phyloP scores from a whole-genome alignment of 2,113 vertebrate genomes.

The Promerops cafer region DNA sequence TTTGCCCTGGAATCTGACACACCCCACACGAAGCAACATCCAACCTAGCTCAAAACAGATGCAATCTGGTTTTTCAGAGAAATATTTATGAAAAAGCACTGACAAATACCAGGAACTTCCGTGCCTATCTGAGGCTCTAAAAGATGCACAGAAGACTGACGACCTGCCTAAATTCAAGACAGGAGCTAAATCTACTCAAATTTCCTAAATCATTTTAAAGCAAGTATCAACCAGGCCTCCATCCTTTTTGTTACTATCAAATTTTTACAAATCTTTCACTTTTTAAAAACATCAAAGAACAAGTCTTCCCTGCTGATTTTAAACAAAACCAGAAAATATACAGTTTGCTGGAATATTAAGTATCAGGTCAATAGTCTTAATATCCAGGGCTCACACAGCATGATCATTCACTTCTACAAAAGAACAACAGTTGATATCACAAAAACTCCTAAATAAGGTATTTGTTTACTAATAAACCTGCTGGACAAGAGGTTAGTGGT shows the following conservation, averaged over 20 bases:
- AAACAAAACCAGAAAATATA: not conserved
- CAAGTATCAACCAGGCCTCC: not conserved
- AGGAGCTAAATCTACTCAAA: not conserved
- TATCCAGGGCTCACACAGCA: not conserved
- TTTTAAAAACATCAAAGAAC: not conserved
- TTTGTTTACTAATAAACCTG: not conserved
- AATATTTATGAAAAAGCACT: not conserved
- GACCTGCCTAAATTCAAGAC: not conserved
- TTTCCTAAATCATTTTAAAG: not conserved
- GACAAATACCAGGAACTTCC: not conserved
- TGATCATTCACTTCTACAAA: not conserved
- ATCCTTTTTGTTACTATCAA: not conserved
- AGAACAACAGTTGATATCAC: not conserved
- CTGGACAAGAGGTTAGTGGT: not conserved
- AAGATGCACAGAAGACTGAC: not conserved
- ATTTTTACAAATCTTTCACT: not conserved
- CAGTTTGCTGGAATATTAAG: not conserved
- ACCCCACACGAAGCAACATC: not conserved
- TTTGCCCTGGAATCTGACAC: not conserved
- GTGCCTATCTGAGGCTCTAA: not conserved
- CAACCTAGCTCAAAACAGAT: not conserved
- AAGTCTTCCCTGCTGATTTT: not conserved
- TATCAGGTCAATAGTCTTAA: not conserved
- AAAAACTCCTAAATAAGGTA: not conserved
- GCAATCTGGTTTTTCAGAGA: not conserved